phyloP scores from a whole-genome alignment of 1,140 invertebrate species.

The Oscheius sp. region DNA sequence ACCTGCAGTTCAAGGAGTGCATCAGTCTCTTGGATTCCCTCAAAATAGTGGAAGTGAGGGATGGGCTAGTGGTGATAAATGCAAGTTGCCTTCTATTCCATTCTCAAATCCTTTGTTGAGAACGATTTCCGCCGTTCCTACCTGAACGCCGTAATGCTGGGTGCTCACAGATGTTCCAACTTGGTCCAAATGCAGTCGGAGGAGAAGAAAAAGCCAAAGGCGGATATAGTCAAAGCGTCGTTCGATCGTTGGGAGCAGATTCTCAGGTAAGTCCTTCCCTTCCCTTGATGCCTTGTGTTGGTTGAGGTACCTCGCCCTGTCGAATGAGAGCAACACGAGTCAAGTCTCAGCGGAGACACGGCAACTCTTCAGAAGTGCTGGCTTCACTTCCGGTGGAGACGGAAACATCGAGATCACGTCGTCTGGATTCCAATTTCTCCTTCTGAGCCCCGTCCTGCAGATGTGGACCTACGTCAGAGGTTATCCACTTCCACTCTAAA shows the following conservation, averaged over 20 bases:
- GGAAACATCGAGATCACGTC: constrained; percentile 74
- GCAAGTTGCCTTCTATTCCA: neutral
- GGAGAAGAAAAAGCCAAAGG: constrained; percentile 11
- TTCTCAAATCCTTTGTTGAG: constrained; percentile 12
- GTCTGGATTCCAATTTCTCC: constrained; percentile 89
- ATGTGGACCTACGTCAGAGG: constrained; percentile 71
- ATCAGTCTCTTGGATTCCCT: neutral
- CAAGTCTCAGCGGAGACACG: constrained; percentile 13
- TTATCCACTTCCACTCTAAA: constrained; percentile 19
- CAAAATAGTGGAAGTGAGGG: neutral
- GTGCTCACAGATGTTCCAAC: constrained; percentile 8
- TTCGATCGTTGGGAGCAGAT: constrained; percentile 42
- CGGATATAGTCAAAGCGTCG: constrained; percentile 35
- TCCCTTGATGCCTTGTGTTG: too few relatives aligned
- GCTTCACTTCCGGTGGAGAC: constrained; percentile 22
- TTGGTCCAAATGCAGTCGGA: neutral
- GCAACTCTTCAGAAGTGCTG: constrained; percentile 19
- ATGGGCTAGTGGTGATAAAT: constrained; percentile 2
- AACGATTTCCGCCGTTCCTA: constrained; percentile 20
- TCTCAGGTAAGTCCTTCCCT: constrained; percentile 31
- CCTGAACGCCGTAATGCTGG: constrained; percentile 22
- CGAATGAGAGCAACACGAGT: constrained; percentile 13
- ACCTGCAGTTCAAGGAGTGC: neutral
- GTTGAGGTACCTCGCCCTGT: constrained; percentile 24
- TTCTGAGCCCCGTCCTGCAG: constrained; percentile 85